phyloP scores from a whole-genome alignment of 1,140 invertebrate species.

The Eupristina koningsbergeri region DNA sequence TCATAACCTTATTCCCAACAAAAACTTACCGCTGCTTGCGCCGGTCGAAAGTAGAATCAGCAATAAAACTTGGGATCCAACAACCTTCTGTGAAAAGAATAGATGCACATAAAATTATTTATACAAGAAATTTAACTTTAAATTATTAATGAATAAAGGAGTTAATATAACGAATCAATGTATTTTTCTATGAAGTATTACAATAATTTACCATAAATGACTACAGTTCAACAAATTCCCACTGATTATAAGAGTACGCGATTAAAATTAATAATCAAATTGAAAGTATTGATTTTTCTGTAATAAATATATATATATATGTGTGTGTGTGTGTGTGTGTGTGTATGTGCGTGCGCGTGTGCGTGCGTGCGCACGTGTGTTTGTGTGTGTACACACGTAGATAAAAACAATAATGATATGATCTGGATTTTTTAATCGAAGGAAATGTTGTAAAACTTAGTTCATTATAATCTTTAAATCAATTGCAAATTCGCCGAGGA shows the following conservation, averaged over 20 bases:
- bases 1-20: slow-evolving; percentile 15
- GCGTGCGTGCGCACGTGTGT: no score
- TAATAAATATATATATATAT: neutral
- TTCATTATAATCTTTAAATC: slow-evolving; percentile 43
- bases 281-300: neutral
- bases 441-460: neutral
- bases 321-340: no score
- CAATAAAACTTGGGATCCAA: slow-evolving; percentile 45
- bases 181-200: neutral
- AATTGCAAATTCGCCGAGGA: slow-evolving; percentile 58
- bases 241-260: neutral
- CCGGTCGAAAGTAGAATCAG: slow-evolving; percentile 45
- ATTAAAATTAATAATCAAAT: neutral
- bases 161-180: neutral
- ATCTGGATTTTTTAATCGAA: neutral
- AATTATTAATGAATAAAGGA: neutral
- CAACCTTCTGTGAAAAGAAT: slow-evolving; percentile 50
- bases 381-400: no score
- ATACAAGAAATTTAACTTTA: neutral
- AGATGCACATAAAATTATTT: slow-evolving; percentile 20
- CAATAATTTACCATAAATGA: neutral
- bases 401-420: no score
- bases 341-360: no score
- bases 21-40: slow-evolving; percentile 48
- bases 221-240: neutral